A percentile compares a stretch with the other conserved stretches of the same genome.
phyloP scores from a whole-genome alignment of 2,888 invertebrate genomes.

The Odontocolon sp. region DNA sequence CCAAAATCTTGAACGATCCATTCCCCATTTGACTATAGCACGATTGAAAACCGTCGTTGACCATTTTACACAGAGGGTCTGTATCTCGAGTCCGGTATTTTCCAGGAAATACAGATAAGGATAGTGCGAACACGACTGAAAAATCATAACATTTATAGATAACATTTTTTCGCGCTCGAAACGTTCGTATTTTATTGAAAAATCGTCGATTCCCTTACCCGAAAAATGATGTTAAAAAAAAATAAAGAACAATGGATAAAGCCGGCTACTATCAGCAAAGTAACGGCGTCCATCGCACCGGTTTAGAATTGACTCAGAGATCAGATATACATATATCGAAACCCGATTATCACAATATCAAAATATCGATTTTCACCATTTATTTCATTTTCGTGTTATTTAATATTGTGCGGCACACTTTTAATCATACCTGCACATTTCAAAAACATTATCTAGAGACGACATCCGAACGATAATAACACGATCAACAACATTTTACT shows the following conservation, averaged over 20 bases:
- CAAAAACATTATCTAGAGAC: slow-evolving; percentile 11
- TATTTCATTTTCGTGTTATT: neutral
- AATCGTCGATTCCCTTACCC: slow-evolving; percentile 83
- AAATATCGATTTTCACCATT: neutral
- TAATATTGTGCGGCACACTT: neutral
- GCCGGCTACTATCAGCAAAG: slow-evolving; percentile 84
- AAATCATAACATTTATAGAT: slow-evolving; percentile 76
- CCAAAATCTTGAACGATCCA: slow-evolving; percentile 84
- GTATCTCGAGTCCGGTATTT: slow-evolving; percentile 88
- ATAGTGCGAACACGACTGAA: slow-evolving; percentile 91
- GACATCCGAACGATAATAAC: no score
- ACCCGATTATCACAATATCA: neutral
- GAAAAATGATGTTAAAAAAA: slow-evolving; percentile 92
- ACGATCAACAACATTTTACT: no score
- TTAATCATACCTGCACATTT: neutral
- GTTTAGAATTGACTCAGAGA: slow-evolving; percentile 3
- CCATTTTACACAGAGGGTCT: slow-evolving; percentile 89
- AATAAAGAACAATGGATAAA: slow-evolving; percentile 86
- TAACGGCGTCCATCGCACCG: slow-evolving; percentile 85
- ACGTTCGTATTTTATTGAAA: neutral
- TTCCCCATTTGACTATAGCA: slow-evolving; percentile 88
- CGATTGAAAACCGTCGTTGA: slow-evolving; percentile 91
- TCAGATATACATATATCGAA: neutral
- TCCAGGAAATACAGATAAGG: slow-evolving; percentile 90
- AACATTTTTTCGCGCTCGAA: neutral